These are phyloP conservation scores for Pseudomyrmex concolor DNA, from an alignment of 1,140 invertebrate species.

Conservation along the genomic window DNA sequence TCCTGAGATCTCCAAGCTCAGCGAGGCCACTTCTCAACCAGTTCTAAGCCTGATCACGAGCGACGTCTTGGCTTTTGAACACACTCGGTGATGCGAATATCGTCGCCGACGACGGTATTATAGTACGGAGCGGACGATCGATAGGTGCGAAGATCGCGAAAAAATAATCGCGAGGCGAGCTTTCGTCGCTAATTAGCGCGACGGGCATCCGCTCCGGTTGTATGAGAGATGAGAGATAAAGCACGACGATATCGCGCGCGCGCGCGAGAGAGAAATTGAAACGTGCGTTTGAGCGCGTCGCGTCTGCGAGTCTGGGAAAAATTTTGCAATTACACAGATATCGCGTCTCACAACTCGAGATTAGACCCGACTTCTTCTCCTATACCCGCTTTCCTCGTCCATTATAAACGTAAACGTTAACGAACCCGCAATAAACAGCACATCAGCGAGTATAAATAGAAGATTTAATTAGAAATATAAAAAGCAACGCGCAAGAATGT, in stretches of 20 bases:
- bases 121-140: constrained; percentile 26
- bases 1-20: constrained; percentile 17
- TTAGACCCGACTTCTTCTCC: neutral
- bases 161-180: constrained; percentile 34
- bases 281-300: neutral
- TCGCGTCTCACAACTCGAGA: neutral
- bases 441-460: neutral
- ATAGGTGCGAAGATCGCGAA: constrained; percentile 1
- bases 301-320: constrained; percentile 22
- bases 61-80: neutral
- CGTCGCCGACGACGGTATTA: neutral
- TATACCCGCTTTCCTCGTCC: neutral
- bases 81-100: neutral
- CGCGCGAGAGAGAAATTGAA: constrained; percentile 45
- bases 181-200: constrained; percentile 59
- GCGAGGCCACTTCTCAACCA: constrained; percentile 49
- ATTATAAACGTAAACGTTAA: constrained; percentile 26
- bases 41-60: constrained; percentile 17
- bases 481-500: neutral
- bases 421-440: constrained; percentile 26
- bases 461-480: constrained; percentile 45
- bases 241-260: neutral
- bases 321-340: neutral
- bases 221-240: constrained; percentile 52
- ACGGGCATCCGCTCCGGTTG: neutral